Base-by-base conservation (phyloP, 2,113 vertebrate genomes). In the Recurvirostra avosetta region DNA sequence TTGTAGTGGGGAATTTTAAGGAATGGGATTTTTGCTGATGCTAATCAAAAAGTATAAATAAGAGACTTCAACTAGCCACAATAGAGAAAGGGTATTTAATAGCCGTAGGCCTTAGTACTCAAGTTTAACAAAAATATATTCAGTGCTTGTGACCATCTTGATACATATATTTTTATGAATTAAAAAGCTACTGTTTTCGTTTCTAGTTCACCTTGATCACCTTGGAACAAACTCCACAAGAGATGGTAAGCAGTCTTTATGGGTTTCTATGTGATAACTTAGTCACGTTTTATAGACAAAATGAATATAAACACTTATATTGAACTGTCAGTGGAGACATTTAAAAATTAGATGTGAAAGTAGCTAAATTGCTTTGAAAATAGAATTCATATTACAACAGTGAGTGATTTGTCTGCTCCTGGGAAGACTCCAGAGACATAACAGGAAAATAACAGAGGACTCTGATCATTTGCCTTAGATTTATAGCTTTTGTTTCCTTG, bases 401-500 rank as follows among this genome's bases (percentile, higher is more conserved):
- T 55, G 56, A 90, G 7, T 62, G 62, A 93, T 93, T 80, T 93
- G 85, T 88, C 86, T 90, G 7, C 36, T 71, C 12, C 61, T 86
- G 75, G 79, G 88, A 94, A 87, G 82, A 80, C 62, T 92, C 79
- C 49, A 91, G 95, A 92, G 93, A 80, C 83, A 34, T 90, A 95
- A 86, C 70, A 73, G 84, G 91, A 95, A 95, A 90, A 89, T 91
- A 95, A 83, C 53, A 76, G 91, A 90, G 52, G 59, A 71, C 59
- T 91, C 59, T 88, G 62, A 74, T 97, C 50, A 63, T 91, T 92
- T 88, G 81, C 81, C 83, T 92, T 76, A 67, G 88, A 86, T 96
- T 96, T 96, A 96, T 92, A 92, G 90, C 93, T 97, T 96, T 97
- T 97, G 82, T 95, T 96, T 88, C 88, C 90, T 92, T 96, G 90